Base-by-base conservation (phyloP, 2,888 invertebrate species). In the Chloroclystis v-ata region DNA sequence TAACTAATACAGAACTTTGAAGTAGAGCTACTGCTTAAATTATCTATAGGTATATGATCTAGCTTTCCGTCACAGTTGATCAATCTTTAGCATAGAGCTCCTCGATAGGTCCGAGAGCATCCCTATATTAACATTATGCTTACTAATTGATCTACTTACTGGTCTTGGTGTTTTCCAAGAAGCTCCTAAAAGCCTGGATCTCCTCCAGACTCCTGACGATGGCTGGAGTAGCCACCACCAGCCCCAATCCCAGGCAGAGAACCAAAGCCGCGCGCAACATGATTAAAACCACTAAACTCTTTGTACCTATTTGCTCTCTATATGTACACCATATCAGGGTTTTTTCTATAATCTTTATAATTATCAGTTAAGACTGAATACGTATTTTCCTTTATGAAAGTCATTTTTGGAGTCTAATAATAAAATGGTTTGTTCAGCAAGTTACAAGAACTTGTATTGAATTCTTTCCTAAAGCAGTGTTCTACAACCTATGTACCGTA, bases 161-260 rank as follows among this genome's bases (percentile, higher is more conserved):
- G 24, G 57, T 67, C 53, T 69, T 69, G 0, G 80, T 72, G 54
- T 61, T 72, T 41, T 84, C 81, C 62, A 86, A 61, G 61, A 71
- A 83, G 24, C 67, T 61, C 43, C 71, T 75, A 54, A 82, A 86
- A 0, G 68, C 69, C 53, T 83, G 67, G 7, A 84, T 76, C 50
- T 85, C 73, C 26, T 78, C 71, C 52, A 75, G 67, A 4, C 59
- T 68, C 55, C 78, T 71, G 13, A 67, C 63, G 1, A 81, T 47
- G 0, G 77, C 63, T 0, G 84, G 83, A 1, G 67, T 61, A 28
- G 76, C 72, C 9, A 59, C 43, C 14, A 62, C 72, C 54, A 71
- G 38, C 7, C 68, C 74, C 1, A 78, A n/a, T 4, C 33, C 33
- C 4, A 73, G 43, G 28, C 72, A 65, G 26, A 75, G 41, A 6